Percentiles rank a stretch among this genome's conserved stretches.
Evolutionary conservation across 2,888 invertebrate genomes (phyloP).

Genomic region (Heterodera filipjevi): DNA sequence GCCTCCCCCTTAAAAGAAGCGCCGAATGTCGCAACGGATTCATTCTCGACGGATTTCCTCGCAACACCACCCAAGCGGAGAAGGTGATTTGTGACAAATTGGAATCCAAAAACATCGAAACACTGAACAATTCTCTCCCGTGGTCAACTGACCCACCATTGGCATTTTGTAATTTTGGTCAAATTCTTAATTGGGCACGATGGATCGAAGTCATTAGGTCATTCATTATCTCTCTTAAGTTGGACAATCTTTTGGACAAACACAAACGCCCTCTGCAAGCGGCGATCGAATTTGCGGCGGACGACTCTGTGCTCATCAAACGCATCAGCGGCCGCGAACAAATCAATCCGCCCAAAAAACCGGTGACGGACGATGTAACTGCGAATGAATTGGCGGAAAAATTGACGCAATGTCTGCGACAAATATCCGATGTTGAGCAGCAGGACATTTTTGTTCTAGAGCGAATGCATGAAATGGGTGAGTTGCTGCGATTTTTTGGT

Average conservation of each 20-base stretch:
- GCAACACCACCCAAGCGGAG: slow-evolving; percentile 89
- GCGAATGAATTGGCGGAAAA: not conserved
- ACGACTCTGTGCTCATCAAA: slow-evolving; percentile 83
- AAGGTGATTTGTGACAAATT: slow-evolving; percentile 73
- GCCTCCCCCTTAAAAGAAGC: slow-evolving; percentile 65
- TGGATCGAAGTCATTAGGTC: not conserved
- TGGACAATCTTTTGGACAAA: slow-evolving; percentile 83
- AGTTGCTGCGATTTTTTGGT: too few species aligned
- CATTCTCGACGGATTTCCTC: slow-evolving; percentile 92
- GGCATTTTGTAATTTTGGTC: too few species aligned
- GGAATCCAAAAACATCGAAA: too few species aligned
- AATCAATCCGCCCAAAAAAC: slow-evolving; percentile 86
- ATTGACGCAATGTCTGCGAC: not conserved
- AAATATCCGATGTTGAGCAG: slow-evolving; percentile 14
- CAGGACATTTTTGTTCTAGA: slow-evolving; percentile 1
- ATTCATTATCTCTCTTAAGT: slow-evolving; percentile 48
- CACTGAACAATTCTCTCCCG: too few species aligned
- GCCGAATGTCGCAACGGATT: slow-evolving; percentile 92
- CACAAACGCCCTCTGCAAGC: slow-evolving; percentile 83
- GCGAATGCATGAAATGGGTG: slow-evolving; percentile 4
- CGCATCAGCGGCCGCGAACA: slow-evolving; percentile 72
- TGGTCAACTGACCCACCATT: too few species aligned
- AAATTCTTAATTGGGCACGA: too few species aligned
- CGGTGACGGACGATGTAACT: slow-evolving; percentile 79
- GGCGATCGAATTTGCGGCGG: slow-evolving; percentile 90